Conservation (phyloP, 2,113 vertebrate genomes). For the Laticauda colubrina region DNA sequence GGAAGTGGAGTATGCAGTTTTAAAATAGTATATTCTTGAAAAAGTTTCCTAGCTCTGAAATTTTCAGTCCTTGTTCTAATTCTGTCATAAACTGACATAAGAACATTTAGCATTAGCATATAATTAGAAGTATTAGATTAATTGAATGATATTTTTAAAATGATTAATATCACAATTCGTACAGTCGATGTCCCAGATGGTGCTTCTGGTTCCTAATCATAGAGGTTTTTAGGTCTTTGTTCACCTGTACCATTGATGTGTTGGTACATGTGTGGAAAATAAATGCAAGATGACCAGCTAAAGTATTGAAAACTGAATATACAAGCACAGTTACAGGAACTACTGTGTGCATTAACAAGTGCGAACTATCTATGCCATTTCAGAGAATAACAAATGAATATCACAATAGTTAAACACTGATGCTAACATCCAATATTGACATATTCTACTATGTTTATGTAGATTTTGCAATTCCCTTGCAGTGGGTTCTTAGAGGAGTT, state of each 20-base stretch:
- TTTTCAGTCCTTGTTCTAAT: slow-evolving; percentile 4
- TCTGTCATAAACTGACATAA: not conserved
- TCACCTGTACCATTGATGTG: not conserved
- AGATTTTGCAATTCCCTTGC: not conserved
- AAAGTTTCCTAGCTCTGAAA: not conserved
- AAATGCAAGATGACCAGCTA: not conserved
- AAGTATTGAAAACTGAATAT: not conserved
- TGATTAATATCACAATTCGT: slow-evolving; percentile 1
- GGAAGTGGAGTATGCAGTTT: not conserved
- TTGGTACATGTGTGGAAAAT: not conserved
- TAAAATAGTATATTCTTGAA: slow-evolving; percentile 2
- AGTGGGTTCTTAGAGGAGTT: not conserved
- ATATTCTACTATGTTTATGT: not conserved
- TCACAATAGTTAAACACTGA: not conserved
- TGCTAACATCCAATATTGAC: not conserved
- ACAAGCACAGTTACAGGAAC: not conserved
- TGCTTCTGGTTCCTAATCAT: not conserved
- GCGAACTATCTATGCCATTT: not conserved
- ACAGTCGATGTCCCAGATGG: not conserved
- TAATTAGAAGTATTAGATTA: slow-evolving; percentile 9
- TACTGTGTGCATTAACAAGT: not conserved
- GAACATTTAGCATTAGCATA: not conserved
- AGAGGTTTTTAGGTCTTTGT: not conserved
- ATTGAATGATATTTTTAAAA: slow-evolving; percentile 17
- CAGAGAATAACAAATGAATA: not conserved